Evolutionary conservation across 2,888 invertebrate genomes (phyloP).

Genomic region (Nebria salina): DNA sequence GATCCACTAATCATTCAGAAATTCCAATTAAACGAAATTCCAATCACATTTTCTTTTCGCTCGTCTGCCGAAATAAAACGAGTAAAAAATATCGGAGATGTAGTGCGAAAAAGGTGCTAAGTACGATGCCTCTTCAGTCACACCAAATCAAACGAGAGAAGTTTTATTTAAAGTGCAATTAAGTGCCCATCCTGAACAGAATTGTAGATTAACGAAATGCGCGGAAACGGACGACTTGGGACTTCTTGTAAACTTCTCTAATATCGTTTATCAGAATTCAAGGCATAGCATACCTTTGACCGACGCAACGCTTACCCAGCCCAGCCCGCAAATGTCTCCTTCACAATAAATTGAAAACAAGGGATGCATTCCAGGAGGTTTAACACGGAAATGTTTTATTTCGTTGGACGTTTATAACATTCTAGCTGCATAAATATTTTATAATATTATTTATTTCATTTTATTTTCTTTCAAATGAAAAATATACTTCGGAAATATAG

Average conservation of each 20-base stretch:
- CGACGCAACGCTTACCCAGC: not conserved
- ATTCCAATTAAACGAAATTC: not conserved
- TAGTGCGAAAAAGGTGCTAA: not conserved
- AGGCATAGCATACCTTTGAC: conserved; percentile 25
- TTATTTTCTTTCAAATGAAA: no score
- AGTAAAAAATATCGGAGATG: not conserved
- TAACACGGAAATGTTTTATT: no score
- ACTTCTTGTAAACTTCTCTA: conserved; percentile 39
- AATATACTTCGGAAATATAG: no score
- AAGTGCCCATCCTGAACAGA: conserved; percentile 33
- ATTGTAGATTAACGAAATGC: conserved; percentile 34
- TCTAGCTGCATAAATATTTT: no score
- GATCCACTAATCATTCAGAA: not conserved
- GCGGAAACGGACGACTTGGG: conserved; percentile 31
- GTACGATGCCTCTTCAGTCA: not conserved
- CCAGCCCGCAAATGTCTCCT: not conserved
- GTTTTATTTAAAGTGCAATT: conserved; percentile 31
- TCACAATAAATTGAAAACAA: no score
- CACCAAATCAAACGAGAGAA: not conserved
- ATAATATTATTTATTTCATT: no score
- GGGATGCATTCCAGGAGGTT: no score
- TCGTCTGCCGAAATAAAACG: not conserved
- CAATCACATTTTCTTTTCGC: not conserved
- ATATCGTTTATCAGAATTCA: conserved; percentile 46
- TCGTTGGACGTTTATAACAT: no score